Conservation (phyloP, 2,888 invertebrate species). For the Acronicta leporina region DNA sequence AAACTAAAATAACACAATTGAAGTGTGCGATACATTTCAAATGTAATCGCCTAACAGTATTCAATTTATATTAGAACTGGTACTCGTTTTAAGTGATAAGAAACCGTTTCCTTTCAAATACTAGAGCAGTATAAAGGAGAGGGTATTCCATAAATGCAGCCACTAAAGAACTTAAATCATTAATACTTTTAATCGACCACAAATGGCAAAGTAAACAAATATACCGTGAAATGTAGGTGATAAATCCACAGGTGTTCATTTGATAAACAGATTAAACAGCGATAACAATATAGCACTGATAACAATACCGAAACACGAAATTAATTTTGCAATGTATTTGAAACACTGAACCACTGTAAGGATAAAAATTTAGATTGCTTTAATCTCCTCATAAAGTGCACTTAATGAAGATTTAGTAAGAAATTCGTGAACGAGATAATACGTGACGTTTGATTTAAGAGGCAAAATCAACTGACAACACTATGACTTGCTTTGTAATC, state of each 20-base stretch:
- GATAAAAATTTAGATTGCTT: conserved; percentile 4
- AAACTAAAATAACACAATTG: conserved; percentile 13
- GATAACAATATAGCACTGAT: conserved; percentile 32
- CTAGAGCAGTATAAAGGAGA: too few relatives aligned
- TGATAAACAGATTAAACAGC: conserved; percentile 41
- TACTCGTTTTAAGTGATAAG: conserved; percentile 26
- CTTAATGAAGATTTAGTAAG: conserved; percentile 5
- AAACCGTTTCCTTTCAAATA: conserved; percentile 24
- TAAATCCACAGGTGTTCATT: conserved; percentile 1
- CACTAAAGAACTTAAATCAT: conserved; percentile 17
- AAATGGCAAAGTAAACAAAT: conserved; percentile 36
- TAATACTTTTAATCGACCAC: conserved; percentile 12
- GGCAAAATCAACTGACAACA: conserved; percentile 10
- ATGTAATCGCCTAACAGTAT: too few relatives aligned
- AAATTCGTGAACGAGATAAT: conserved; percentile 28
- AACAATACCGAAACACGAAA: conserved; percentile 9
- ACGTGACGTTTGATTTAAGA: conserved; percentile 10
- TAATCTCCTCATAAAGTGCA: conserved; percentile 6
- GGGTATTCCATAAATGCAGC: conserved; percentile 12
- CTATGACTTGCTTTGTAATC: conserved; percentile 13
- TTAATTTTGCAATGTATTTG: conserved; percentile 13
- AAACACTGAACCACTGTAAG: conserved; percentile 3
- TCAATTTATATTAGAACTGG: conserved; percentile 30
- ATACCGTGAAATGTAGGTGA: conserved; percentile 9
- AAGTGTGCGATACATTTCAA: conserved; percentile 7